Conservation (phyloP, 1,140 invertebrate genomes). For the Globodera ellingtonae region DNA sequence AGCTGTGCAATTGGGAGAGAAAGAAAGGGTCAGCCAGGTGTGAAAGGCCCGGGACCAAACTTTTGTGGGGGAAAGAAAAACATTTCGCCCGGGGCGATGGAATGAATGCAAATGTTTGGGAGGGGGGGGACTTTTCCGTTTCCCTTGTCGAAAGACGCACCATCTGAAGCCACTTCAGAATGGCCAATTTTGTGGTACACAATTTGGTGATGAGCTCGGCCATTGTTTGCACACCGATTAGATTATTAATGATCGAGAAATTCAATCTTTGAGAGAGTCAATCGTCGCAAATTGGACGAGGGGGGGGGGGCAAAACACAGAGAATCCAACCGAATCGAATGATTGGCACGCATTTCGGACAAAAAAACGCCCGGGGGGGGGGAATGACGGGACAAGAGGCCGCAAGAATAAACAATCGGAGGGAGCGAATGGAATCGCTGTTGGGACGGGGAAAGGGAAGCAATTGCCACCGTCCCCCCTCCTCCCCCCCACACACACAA, state of each 20-base stretch:
- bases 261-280: background rate
- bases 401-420: background rate
- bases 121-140: background rate
- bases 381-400: too few relatives aligned
- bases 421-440: background rate
- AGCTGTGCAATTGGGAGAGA: slow-evolving; percentile 32
- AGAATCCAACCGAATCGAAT: background rate
- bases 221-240: slow-evolving; percentile 3
- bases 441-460: background rate
- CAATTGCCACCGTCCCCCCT: background rate
- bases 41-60: background rate
- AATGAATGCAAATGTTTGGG: background rate
- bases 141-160: slow-evolving; percentile 23
- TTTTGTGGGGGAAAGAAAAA: too few relatives aligned
- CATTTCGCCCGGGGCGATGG: too few relatives aligned
- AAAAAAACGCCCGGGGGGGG: too few relatives aligned
- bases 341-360: background rate
- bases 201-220: slow-evolving; percentile 26
- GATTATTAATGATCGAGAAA: background rate
- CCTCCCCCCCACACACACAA: background rate
- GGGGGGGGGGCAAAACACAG: background rate
- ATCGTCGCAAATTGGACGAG: background rate
- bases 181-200: slow-evolving; percentile 41
- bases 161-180: slow-evolving; percentile 45
- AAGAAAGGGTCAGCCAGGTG: background rate